Percentiles rank a stretch among this genome's conserved stretches.
Conservation (phyloP, 2,113 vertebrate species). For the Zapus hudsonius region DNA sequence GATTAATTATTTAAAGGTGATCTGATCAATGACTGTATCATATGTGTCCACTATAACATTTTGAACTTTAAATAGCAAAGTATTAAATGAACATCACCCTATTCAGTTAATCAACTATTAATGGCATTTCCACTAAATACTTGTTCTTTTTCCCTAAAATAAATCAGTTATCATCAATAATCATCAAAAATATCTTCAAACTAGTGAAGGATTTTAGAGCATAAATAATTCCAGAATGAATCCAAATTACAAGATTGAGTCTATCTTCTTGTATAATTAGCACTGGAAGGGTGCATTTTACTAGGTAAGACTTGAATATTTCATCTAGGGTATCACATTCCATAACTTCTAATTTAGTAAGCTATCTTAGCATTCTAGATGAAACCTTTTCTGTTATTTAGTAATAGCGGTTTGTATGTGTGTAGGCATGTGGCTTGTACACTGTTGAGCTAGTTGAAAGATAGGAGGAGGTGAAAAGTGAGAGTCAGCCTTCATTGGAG, state of each 20-base stretch:
- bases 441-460: neutral
- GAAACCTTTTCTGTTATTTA: neutral
- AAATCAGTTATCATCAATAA: neutral
- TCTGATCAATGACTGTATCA: neutral
- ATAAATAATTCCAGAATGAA: neutral
- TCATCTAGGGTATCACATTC: neutral
- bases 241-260: neutral
- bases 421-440: accelerated
- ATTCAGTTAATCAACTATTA: neutral
- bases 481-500: neutral
- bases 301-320: neutral
- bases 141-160: neutral
- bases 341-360: neutral
- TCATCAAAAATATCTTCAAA: no score
- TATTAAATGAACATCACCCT: neutral
- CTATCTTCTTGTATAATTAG: neutral
- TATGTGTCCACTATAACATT: neutral
- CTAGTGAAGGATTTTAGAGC: no score
- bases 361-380: neutral
- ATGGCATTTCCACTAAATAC: neutral
- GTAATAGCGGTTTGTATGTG: no score
- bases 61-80: accelerated
- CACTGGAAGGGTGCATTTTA: no score
- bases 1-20: constrained; percentile 50
- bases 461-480: neutral